Evolutionary conservation across 2,888 invertebrate genomes (phyloP), one percentile per base, ranked within the genome.

Genomic region (Hypomecis atomaria): DNA sequence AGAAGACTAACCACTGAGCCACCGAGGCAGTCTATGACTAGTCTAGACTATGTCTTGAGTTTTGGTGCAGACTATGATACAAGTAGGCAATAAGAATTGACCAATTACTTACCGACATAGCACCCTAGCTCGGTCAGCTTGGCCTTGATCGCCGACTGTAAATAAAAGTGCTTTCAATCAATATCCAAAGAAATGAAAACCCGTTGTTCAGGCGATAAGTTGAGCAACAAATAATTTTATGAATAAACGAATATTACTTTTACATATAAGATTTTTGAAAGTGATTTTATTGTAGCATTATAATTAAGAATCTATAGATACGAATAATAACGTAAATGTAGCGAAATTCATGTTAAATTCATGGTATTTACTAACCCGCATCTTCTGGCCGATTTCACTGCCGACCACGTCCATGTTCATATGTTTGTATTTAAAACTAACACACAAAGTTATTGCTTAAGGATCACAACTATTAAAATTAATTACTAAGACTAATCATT

Each of bases 41-140:
- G n/a, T n/a, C n/a, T n/a, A n/a, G n/a, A n/a, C n/a, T n/a, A n/a
- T n/a, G n/a, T n/a, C 8, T 6, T 4, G 45, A 23, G 13, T 45
- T 45, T 13, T 6, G 9, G 33, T 47, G 5, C 10, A 47, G 33
- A 5, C 6, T 6, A 5, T 6, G 23, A 23, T 23, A 6, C 13
- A 49, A 38, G 11, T 33, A 40, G 6, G 40, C 37, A 11, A 11
- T 23, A 9, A 6, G 1, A 50, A 59, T 43, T 34, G 37, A 44
- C 33, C 38, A 47, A 53, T 49, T 61, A 93, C 95, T 95, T 92
- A 96, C 96, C 96, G 67, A 98, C 98, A 88, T 98, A 98, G 65
- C 98, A 97, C 23, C 98, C 98, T 60, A 99, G 90, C 90, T 99
- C 99, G 70, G 97, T 95, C 58, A 99, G 93, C 89, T 99, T 99